Evolutionary conservation across 1,140 invertebrate genomes (phyloP).

Genomic region (Tyrophagus putrescentiae): DNA sequence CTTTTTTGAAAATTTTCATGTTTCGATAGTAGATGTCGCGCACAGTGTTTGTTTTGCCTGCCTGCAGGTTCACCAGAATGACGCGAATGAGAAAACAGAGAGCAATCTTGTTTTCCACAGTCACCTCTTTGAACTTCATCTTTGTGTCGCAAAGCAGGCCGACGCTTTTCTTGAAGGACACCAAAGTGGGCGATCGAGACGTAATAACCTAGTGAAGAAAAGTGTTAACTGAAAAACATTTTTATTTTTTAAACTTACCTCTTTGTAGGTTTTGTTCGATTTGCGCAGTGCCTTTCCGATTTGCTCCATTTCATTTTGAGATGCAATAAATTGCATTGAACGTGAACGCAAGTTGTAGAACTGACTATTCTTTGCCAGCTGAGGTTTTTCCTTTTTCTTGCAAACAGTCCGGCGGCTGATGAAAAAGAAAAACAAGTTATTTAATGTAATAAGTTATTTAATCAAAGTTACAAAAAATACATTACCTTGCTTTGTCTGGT

Average conservation of each 20-base stretch:
- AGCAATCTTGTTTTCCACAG: background rate
- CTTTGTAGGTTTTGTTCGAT: background rate
- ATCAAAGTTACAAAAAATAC: background rate
- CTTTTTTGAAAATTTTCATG: background rate
- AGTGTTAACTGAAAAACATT: too few relatives aligned
- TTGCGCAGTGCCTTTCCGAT: background rate
- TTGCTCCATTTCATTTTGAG: background rate
- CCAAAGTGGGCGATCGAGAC: too few relatives aligned
- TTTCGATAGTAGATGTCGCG: constrained; percentile 21
- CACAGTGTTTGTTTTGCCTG: background rate
- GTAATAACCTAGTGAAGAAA: too few relatives aligned
- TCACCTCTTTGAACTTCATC: too few relatives aligned
- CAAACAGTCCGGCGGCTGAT: too few relatives aligned
- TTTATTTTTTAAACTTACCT: background rate
- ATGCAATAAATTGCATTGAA: background rate
- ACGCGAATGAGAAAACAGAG: background rate
- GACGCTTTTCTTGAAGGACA: too few relatives aligned
- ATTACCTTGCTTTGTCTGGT: background rate
- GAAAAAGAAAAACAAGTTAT: too few relatives aligned
- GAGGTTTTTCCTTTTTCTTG: too few relatives aligned
- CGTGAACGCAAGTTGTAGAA: background rate
- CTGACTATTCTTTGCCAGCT: background rate
- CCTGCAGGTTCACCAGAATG: background rate
- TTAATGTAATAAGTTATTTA: background rate
- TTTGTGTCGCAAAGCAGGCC: too few relatives aligned